These are phyloP conservation scores for Zonotrichia albicollis DNA, from an alignment of 2,797 vertebrate genomes.

Conservation along the genomic window DNA sequence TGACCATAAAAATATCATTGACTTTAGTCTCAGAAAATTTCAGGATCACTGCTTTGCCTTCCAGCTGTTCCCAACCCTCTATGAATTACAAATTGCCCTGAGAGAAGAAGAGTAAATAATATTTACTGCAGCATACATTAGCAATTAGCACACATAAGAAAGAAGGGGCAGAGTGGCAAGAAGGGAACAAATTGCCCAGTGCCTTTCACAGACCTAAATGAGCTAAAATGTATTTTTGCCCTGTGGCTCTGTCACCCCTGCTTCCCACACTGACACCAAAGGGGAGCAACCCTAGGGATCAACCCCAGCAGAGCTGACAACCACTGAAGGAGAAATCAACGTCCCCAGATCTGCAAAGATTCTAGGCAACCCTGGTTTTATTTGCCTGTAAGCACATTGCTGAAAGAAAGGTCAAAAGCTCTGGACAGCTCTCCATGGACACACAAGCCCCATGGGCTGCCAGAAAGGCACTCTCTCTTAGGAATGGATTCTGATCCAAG, in stretches of 20 bases:
- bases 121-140: neutral
- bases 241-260: neutral
- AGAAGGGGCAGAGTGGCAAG: neutral
- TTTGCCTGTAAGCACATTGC: neutral
- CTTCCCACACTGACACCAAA: neutral
- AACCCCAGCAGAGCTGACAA: neutral
- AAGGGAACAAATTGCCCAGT: neutral
- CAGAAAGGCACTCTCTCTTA: neutral
- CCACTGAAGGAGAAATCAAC: neutral
- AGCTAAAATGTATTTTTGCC: neutral
- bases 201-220: neutral
- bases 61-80: neutral
- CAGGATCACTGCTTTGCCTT: slow-evolving; percentile 22
- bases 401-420: neutral
- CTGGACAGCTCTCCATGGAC: neutral
- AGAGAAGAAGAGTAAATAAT: slow-evolving; percentile 16
- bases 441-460: rapidly evolving
- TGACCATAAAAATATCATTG: slow-evolving; percentile 12
- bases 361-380: rapidly evolving
- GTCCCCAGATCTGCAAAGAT: neutral
- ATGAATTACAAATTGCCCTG: neutral
- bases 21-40: slow-evolving; percentile 22
- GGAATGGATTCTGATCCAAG: neutral
- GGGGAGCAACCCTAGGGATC: neutral
- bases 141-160: neutral